phyloP scores from a whole-genome alignment of 2,113 vertebrate species.

The Silurus glanis region DNA sequence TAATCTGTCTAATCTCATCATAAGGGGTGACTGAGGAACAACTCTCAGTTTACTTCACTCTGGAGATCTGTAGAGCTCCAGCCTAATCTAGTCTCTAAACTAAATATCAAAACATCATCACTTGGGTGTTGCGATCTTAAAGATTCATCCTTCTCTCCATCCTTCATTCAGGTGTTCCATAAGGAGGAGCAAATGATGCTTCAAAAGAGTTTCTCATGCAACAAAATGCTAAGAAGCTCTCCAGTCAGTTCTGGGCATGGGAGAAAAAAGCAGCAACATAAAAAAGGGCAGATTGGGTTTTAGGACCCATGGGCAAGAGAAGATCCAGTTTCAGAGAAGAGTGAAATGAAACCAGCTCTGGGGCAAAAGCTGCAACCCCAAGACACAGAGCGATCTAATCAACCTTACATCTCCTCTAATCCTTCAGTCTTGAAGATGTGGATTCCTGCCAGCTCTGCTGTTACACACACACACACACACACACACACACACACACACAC shows the following conservation, averaged over 20 bases:
- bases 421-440: not conserved
- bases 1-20: not conserved
- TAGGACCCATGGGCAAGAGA: not conserved
- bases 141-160: not conserved
- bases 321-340: not conserved
- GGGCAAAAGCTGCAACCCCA: not conserved
- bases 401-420: slow-evolving; percentile 2
- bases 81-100: not conserved
- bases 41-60: not conserved
- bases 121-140: not conserved
- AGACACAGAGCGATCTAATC: not conserved
- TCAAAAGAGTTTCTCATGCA: not conserved
- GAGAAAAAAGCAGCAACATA: not conserved
- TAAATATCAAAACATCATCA: not conserved
- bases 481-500: too few relatives aligned
- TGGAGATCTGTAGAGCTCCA: not conserved
- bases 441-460: not conserved
- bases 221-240: not conserved
- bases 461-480: not conserved
- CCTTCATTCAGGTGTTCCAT: not conserved
- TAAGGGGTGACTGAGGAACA: not conserved
- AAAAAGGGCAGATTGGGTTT: not conserved
- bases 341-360: not conserved
- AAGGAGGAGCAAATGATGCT: not conserved
- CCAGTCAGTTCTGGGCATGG: not conserved